Evolutionary conservation across 1,140 invertebrate genomes (phyloP).

Genomic region (Meteorus sp.): DNA sequence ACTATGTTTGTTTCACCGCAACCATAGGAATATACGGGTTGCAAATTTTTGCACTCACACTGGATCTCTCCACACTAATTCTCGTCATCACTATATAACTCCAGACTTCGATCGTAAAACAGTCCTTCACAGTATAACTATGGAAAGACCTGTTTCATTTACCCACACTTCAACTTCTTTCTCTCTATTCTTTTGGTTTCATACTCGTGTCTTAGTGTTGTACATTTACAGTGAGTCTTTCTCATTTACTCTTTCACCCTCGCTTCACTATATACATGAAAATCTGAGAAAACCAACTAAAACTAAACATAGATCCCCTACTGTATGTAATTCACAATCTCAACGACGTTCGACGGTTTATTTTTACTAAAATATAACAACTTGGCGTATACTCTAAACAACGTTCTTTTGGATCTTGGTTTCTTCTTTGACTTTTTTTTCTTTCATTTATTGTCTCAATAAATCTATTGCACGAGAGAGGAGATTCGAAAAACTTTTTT

Average conservation of each 20-base stretch:
- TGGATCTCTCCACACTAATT: neutral
- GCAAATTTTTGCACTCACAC: constrained; percentile 9
- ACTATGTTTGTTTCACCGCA: neutral
- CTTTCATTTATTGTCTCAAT: no score
- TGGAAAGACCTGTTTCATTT: constrained; percentile 21
- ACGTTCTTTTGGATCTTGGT: no score
- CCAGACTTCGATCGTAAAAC: constrained; percentile 25
- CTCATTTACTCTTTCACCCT: no score
- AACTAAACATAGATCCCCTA: constrained; percentile 27
- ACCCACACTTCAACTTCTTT: neutral
- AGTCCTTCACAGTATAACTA: constrained; percentile 3
- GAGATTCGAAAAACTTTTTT: neutral
- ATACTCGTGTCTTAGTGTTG: neutral
- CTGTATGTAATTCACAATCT: neutral
- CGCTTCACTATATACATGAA: constrained; percentile 15
- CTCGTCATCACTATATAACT: constrained; percentile 2
- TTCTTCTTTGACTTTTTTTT: neutral
- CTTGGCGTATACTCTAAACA: no score
- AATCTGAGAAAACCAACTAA: constrained; percentile 29
- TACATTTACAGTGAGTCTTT: neutral
- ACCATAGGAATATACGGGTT: neutral
- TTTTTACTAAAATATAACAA: neutral
- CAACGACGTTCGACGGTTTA: constrained; percentile 1
- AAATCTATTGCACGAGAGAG: no score
- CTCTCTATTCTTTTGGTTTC: neutral